Conservation (phyloP, 2,888 invertebrate species). For the Cetonia aurata region DNA sequence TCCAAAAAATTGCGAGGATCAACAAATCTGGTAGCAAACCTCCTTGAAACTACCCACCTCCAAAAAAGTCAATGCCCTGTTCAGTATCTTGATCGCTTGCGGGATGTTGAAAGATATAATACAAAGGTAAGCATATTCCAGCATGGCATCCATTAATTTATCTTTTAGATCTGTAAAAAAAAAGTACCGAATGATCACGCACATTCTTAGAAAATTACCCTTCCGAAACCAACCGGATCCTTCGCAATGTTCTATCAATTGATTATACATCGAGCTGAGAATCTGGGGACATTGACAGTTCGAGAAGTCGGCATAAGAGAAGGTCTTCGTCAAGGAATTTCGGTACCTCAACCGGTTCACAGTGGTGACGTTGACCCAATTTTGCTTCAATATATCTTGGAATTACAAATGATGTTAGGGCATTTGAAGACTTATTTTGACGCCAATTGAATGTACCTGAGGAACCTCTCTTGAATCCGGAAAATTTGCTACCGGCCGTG, state of each 20-base stretch:
- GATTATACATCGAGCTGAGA: conserved; percentile 70
- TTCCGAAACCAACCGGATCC: conserved; percentile 67
- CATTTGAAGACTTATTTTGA: background rate
- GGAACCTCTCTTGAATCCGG: conserved; percentile 5
- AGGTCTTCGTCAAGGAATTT: conserved; percentile 61
- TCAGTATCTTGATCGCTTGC: conserved; percentile 70
- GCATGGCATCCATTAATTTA: conserved; percentile 69
- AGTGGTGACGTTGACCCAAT: conserved; percentile 42
- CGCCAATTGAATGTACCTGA: conserved; percentile 1
- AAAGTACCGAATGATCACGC: background rate
- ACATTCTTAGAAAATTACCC: background rate
- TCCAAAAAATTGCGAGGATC: no score
- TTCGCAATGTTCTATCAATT: conserved; percentile 73
- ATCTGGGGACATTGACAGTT: conserved; percentile 73
- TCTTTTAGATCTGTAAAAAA: conserved; percentile 65
- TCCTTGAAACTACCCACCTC: conserved; percentile 64
- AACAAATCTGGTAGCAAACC: no score
- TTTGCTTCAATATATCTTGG: conserved; percentile 40
- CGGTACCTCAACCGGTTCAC: conserved; percentile 58
- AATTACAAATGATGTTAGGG: background rate
- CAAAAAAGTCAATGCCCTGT: conserved; percentile 67
- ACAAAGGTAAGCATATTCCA: conserved; percentile 72
- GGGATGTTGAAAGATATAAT: conserved; percentile 71
- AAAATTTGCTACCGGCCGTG: conserved; percentile 31
- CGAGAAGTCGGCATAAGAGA: conserved; percentile 69